phyloP scores from a whole-genome alignment of 2,888 invertebrate species.

The Nezara viridula region DNA sequence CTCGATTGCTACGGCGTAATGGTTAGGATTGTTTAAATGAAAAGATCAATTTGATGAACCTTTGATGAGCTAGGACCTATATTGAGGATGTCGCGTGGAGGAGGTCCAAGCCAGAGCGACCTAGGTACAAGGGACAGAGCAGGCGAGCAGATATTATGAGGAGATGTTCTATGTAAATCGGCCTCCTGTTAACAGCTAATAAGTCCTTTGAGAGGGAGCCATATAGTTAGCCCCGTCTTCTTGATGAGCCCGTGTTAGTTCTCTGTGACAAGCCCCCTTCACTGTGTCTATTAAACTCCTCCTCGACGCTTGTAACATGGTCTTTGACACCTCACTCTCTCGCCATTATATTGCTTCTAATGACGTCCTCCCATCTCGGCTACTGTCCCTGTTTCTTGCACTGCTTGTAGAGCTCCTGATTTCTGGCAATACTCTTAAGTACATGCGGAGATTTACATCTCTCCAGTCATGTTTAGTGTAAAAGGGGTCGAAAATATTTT shows the following conservation, averaged over 20 bases:
- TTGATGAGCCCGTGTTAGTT: conserved; percentile 43
- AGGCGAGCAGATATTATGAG: neutral
- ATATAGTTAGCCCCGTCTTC: neutral
- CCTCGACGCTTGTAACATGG: neutral
- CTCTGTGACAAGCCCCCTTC: conserved; percentile 4
- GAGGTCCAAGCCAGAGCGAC: neutral
- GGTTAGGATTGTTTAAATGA: neutral
- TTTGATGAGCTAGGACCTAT: neutral
- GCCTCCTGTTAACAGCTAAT: conserved; percentile 32
- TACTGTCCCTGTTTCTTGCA: neutral
- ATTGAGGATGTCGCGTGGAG: neutral
- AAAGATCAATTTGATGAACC: neutral
- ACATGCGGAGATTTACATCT: neutral
- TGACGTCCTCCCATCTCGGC: conserved; percentile 11
- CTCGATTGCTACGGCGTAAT: neutral
- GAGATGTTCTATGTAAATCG: conserved; percentile 48
- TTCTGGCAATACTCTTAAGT: neutral
- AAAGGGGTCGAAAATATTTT: neutral
- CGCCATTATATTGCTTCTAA: conserved; percentile 41
- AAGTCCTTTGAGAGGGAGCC: conserved; percentile 35
- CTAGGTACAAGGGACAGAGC: neutral
- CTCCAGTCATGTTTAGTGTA: neutral
- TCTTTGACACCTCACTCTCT: conserved; percentile 27
- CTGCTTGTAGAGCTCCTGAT: neutral
- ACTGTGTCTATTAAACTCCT: conserved; percentile 37